phyloP scores from a whole-genome alignment of 2,888 invertebrate genomes.

The Nebria salina region DNA sequence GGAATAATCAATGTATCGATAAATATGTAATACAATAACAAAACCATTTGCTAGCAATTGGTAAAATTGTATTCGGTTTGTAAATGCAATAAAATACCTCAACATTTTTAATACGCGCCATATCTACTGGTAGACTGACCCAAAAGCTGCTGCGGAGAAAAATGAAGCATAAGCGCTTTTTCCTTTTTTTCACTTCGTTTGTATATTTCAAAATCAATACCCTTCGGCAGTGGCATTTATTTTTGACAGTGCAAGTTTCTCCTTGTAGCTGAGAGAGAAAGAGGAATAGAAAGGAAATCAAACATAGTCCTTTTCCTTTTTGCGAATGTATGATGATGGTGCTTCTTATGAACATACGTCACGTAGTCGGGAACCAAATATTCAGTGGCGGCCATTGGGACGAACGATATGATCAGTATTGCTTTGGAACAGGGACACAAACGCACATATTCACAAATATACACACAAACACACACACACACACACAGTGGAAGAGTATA shows the following conservation, averaged over 20 bases:
- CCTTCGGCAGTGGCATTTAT: not conserved
- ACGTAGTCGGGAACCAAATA: conserved; percentile 34
- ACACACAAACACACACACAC: not conserved
- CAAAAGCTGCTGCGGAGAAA: not conserved
- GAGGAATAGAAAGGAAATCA: not conserved
- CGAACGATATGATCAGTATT: not conserved
- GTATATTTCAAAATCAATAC: not conserved
- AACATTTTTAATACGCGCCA: too few species aligned
- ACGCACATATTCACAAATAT: not conserved
- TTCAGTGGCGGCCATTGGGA: not conserved
- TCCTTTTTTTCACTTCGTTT: not conserved
- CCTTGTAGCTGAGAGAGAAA: not conserved
- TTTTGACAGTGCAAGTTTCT: not conserved
- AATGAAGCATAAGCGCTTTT: not conserved
- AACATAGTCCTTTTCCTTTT: conserved; percentile 3
- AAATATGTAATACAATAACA: too few species aligned
- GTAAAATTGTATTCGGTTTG: too few species aligned
- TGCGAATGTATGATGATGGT: conserved; percentile 13
- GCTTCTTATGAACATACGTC: conserved; percentile 38
- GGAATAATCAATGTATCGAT: too few species aligned
- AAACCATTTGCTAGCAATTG: too few species aligned
- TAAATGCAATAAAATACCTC: too few species aligned
- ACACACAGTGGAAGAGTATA: not conserved
- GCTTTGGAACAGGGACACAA: not conserved
- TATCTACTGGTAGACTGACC: not conserved